Conservation (phyloP, 1,140 invertebrate genomes). For the Pissodes strobi region DNA sequence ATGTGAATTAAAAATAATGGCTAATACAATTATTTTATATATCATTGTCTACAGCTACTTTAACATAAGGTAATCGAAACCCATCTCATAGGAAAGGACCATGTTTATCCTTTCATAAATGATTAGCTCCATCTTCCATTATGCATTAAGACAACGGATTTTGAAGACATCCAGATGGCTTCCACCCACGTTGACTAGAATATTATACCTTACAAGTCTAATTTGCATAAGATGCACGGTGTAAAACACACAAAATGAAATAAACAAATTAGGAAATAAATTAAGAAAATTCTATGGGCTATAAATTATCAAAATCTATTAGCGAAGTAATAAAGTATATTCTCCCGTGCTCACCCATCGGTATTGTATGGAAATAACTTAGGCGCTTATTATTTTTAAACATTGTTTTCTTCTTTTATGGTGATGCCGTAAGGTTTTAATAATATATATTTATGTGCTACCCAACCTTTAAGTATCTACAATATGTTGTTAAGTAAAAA, state of each 20-base stretch:
- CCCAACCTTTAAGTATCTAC: constrained; percentile 2
- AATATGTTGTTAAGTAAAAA: constrained; percentile 1
- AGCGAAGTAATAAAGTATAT: constrained; percentile 23
- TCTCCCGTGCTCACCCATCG: constrained; percentile 5
- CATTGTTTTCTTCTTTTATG: constrained; percentile 10
- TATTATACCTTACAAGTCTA: neutral
- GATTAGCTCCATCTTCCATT: too few relatives aligned
- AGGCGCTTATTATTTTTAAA: constrained; percentile 15
- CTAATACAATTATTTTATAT: too few relatives aligned
- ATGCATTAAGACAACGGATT: constrained; percentile 8
- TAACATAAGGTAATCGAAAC: too few relatives aligned
- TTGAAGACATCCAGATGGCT: neutral
- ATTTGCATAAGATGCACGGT: constrained; percentile 12
- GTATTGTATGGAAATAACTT: constrained; percentile 23
- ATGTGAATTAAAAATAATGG: too few relatives aligned
- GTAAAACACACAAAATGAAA: constrained; percentile 9
- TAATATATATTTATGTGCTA: neutral
- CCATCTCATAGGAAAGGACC: too few relatives aligned
- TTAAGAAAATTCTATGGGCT: constrained; percentile 24
- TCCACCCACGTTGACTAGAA: neutral
- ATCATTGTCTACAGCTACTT: too few relatives aligned
- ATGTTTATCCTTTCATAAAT: too few relatives aligned
- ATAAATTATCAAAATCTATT: constrained; percentile 29
- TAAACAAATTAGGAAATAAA: constrained; percentile 26
- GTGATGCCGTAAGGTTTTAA: constrained; percentile 1